Percentiles rank a stretch among this genome's conserved stretches.
Evolutionary conservation across 2,888 invertebrate species (phyloP).

Genomic region (Brenthis hecate): DNA sequence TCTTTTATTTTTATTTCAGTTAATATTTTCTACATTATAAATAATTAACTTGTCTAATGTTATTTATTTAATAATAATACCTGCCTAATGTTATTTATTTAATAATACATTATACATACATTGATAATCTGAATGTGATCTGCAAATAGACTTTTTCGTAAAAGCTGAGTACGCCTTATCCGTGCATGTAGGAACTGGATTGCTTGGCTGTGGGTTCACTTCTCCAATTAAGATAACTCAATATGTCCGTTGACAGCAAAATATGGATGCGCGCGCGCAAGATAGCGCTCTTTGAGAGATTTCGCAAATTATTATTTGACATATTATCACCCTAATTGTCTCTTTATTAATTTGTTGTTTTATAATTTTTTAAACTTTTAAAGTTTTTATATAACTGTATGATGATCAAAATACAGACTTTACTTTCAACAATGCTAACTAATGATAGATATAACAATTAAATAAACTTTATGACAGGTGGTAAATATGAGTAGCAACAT

Average conservation of each 20-base stretch:
- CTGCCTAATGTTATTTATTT: no score
- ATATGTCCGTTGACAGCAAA: constrained; percentile 57
- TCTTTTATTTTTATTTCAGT: no score
- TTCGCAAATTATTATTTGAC: constrained; percentile 53
- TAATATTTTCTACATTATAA: no score
- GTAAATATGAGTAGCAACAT: no score
- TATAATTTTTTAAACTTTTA: not conserved
- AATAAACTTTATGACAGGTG: no score
- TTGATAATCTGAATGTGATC: not conserved
- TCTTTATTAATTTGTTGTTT: not conserved
- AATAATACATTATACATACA: no score
- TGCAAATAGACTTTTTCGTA: not conserved
- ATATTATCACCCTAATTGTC: not conserved
- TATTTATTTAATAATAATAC: no score
- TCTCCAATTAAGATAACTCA: constrained; percentile 65
- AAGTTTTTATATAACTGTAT: not conserved
- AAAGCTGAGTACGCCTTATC: constrained; percentile 17
- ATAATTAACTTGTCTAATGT: no score
- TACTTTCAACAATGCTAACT: no score
- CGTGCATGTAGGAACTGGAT: constrained; percentile 31
- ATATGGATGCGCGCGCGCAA: constrained; percentile 57
- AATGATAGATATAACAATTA: no score
- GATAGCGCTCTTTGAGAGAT: constrained; percentile 48
- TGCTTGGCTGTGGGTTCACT: constrained; percentile 49
- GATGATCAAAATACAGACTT: not conserved